Conservation (phyloP, 1,140 invertebrate genomes). For the Orchesella cincta region DNA sequence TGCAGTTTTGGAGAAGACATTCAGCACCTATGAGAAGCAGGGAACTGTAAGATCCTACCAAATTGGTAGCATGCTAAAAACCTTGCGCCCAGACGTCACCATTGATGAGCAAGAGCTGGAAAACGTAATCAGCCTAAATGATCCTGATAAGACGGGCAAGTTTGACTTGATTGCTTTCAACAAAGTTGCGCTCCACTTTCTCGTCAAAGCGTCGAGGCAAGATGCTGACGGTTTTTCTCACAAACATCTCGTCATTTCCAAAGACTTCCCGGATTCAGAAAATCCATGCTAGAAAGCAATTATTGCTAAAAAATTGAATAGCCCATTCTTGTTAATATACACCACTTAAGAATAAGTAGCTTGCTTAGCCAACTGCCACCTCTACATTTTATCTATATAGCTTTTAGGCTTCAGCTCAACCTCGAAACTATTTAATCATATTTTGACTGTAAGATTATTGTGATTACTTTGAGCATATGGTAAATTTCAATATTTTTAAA, state of each 20-base stretch:
- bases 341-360: too few species aligned
- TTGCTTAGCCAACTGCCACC: too few species aligned
- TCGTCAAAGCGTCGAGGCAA: not conserved
- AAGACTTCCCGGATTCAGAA: not conserved
- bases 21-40: slow-evolving; percentile 20
- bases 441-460: too few species aligned
- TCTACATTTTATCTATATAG: too few species aligned
- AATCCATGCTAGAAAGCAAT: too few species aligned
- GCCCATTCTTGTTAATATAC: too few species aligned
- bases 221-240: not conserved
- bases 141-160: slow-evolving; percentile 3
- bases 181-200: not conserved
- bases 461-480: too few species aligned
- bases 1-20: slow-evolving; percentile 36
- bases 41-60: slow-evolving; percentile 32
- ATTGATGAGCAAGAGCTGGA: slow-evolving; percentile 31
- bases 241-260: not conserved
- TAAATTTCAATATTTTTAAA: too few species aligned
- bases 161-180: slow-evolving; percentile 2
- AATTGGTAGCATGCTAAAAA: slow-evolving; percentile 22
- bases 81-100: slow-evolving; percentile 14
- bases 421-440: too few species aligned
- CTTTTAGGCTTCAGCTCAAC: too few species aligned
- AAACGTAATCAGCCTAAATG: not conserved
- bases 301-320: too few species aligned